phyloP scores from a whole-genome alignment of 2,888 invertebrate genomes.

The Gandaritis pyraliata region DNA sequence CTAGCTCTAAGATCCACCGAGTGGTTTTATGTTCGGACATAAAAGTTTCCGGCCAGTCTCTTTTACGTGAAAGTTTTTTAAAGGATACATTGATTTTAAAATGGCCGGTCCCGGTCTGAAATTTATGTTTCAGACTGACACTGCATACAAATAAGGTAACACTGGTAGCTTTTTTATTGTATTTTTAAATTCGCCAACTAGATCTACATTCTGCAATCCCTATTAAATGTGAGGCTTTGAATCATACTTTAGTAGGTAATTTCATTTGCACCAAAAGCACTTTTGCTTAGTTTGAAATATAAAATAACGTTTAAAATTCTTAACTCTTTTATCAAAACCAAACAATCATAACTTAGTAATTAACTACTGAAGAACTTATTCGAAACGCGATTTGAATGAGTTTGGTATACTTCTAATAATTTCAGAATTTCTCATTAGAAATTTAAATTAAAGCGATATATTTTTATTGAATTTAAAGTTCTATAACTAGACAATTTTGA shows the following conservation, averaged over 20 bases:
- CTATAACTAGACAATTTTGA: background rate
- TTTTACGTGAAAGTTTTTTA: slow-evolving; percentile 37
- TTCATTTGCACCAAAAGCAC: no score
- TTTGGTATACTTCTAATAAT: slow-evolving; percentile 20
- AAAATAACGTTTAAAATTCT: no score
- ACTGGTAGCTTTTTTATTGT: background rate
- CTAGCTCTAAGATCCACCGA: slow-evolving; percentile 11
- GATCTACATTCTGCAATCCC: background rate
- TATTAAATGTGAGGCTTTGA: no score
- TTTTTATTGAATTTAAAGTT: slow-evolving; percentile 23
- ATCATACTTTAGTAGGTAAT: no score
- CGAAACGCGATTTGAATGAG: slow-evolving; percentile 28
- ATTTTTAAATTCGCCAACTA: background rate
- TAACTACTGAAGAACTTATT: slow-evolving; percentile 28
- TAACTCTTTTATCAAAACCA: no score
- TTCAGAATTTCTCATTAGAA: slow-evolving; percentile 32
- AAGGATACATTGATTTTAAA: slow-evolving; percentile 38
- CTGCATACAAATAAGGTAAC: slow-evolving; percentile 26
- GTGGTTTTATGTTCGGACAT: slow-evolving; percentile 8
- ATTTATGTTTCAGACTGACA: slow-evolving; percentile 14
- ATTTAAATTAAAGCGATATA: slow-evolving; percentile 28
- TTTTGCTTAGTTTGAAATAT: no score
- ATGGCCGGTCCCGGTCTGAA: slow-evolving; percentile 25
- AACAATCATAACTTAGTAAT: slow-evolving; percentile 23
- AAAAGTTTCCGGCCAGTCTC: slow-evolving; percentile 10